These are phyloP conservation scores for Leucophenga maculata DNA, from an alignment of 2,888 invertebrate genomes.

Conservation along the genomic window DNA sequence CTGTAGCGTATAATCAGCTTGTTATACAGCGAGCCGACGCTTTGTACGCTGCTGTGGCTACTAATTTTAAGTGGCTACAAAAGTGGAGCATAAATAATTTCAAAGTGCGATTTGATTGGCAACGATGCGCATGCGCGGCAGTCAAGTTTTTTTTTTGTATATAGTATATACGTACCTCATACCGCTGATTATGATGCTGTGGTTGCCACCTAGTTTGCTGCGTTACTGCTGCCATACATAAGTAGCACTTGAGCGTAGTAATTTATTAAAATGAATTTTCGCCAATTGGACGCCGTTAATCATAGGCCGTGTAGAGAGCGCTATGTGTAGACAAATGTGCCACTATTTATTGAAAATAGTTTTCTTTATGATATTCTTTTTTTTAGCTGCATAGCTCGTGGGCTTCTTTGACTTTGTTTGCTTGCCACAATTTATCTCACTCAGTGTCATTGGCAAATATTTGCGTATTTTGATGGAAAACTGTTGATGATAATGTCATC, in stretches of 20 bases:
- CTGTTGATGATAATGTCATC: constrained; percentile 7
- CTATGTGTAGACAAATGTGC: background rate
- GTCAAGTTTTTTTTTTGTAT: too few species aligned
- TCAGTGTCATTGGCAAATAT: constrained; percentile 54
- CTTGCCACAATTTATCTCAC: constrained; percentile 60
- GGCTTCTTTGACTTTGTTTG: too few species aligned
- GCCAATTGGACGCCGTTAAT: background rate
- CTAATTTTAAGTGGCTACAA: constrained; percentile 20
- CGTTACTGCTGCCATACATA: too few species aligned
- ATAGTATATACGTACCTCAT: background rate
- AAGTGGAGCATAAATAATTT: constrained; percentile 46
- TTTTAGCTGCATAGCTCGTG: background rate
- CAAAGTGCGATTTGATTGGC: constrained; percentile 40
- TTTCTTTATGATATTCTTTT: too few species aligned
- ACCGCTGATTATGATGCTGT: background rate
- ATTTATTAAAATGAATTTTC: constrained; percentile 8
- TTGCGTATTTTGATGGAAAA: constrained; percentile 4
- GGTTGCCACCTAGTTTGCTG: background rate
- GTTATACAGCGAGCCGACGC: background rate
- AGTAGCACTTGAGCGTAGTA: background rate
- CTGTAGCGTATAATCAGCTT: constrained; percentile 23
- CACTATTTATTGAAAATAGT: too few species aligned
- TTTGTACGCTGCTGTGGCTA: constrained; percentile 8
- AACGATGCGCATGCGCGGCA: too few species aligned
- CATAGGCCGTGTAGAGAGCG: background rate